Evolutionary conservation across 2,797 vertebrate species (phyloP), one percentile per base, ranked within the genome.

Genomic region (Eidolon dupreanum): DNA sequence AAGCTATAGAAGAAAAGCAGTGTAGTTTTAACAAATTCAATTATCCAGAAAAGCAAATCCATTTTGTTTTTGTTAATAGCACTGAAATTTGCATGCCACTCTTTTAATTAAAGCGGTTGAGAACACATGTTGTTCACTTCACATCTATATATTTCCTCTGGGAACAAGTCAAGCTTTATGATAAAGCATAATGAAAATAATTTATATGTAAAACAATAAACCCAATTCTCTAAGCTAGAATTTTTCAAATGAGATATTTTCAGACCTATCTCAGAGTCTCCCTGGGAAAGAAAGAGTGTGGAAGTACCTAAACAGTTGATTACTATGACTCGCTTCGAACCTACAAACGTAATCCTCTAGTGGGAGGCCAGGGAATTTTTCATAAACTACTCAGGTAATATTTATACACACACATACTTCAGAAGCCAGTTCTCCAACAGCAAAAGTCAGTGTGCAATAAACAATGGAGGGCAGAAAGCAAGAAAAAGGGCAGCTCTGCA

Each of bases 71-170:
- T 98, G 97, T 98, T 98, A 98, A 98, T 98, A 98, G 90, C 61
- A 2, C 71, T 97, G 97, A 98, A 98, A 98, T 99, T 98, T 98
- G 98, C 98, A 98, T 98, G 98, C 98, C 96, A 97, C 96, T 98
- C 97, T 98, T 98, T 98, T 98, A 99, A 99, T 99, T 98, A 99
- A 99, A 98, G 93, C 97, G 97, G 97, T 98, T 97, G 98, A 98
- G 98, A 98, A 98, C 88, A 85, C 95, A 98, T 97, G 97, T 98
- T 98, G 97, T 98, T 99, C 98, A 97, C 88, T 97, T 98, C 96
- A 96, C 98, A 98, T 95, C 97, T 98, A 82, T 96, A 78, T 97
- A 98, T 98, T 98, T 98, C 98, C 98, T 97, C 46, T 97, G 96
- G 98, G 98, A 96, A 98, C 93, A 96, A 98, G 96, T 97, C 97